Conservation (phyloP, 1,140 invertebrate genomes). For the Sitobion miscanthi region DNA sequence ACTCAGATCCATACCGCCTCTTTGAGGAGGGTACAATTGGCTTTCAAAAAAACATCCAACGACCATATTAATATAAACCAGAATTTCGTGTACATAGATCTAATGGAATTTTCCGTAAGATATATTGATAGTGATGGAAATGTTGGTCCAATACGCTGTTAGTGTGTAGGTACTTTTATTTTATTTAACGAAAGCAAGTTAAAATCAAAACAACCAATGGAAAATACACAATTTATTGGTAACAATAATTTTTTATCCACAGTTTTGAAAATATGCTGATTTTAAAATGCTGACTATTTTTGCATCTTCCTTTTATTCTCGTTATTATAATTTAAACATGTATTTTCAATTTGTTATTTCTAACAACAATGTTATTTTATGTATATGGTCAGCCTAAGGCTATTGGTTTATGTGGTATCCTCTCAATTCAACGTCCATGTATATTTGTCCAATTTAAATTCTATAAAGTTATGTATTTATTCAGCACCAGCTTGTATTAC, state of each 20-base stretch:
- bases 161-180: neutral
- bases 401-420: too few species aligned
- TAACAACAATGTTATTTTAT: too few species aligned
- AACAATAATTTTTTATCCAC: neutral
- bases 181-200: neutral
- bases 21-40: conserved; percentile 45
- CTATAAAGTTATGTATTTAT: too few species aligned
- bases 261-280: neutral
- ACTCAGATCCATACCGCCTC: neutral
- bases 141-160: neutral
- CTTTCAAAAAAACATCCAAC: conserved; percentile 42
- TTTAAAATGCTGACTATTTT: neutral
- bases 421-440: too few species aligned
- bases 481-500: too few species aligned
- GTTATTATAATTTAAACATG: neutral
- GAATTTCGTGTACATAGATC: neutral
- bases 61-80: neutral
- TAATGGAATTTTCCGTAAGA: neutral
- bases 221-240: neutral
- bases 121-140: neutral
- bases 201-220: neutral
- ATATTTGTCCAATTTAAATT: too few species aligned
- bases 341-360: too few species aligned
- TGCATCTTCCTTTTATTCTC: neutral
- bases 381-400: too few species aligned